phyloP scores from a whole-genome alignment of 2,888 invertebrate species.

The Matsumyia berberina region DNA sequence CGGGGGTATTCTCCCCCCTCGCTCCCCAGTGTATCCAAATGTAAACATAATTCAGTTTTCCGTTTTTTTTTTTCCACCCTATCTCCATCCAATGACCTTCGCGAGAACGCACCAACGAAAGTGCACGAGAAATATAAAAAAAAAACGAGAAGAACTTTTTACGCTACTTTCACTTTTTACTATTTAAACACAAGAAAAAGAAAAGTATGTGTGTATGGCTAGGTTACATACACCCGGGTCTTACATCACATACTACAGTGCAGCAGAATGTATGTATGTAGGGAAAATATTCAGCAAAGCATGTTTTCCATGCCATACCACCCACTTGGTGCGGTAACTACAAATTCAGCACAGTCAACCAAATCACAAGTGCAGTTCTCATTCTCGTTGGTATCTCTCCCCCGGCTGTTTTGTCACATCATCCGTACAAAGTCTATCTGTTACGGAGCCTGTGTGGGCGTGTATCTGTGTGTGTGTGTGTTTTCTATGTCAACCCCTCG shows the following conservation, averaged over 20 bases:
- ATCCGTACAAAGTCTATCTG: too few species aligned
- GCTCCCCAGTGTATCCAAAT: background rate
- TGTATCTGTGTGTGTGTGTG: background rate
- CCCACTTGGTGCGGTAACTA: background rate
- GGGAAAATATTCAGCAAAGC: constrained; percentile 33
- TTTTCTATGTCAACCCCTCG: constrained; percentile 6
- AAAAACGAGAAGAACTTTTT: constrained; percentile 46
- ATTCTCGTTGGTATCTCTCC: background rate
- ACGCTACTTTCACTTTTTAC: constrained; percentile 69
- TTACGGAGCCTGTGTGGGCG: too few species aligned
- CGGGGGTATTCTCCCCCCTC: background rate
- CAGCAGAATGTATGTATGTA: constrained; percentile 19
- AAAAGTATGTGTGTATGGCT: constrained; percentile 26
- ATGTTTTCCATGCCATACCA: constrained; percentile 22
- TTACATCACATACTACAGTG: constrained; percentile 20
- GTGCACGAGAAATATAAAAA: constrained; percentile 49
- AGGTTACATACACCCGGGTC: constrained; percentile 1
- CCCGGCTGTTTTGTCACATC: constrained; percentile 3
- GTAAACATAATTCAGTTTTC: background rate
- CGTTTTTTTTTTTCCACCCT: background rate
- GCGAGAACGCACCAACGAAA: constrained; percentile 66
- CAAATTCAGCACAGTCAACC: constrained; percentile 39
- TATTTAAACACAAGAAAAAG: constrained; percentile 57
- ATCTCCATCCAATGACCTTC: constrained; percentile 51
- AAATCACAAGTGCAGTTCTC: constrained; percentile 54